Conservation (phyloP, 2,888 invertebrate genomes). For the Thera britannica region DNA sequence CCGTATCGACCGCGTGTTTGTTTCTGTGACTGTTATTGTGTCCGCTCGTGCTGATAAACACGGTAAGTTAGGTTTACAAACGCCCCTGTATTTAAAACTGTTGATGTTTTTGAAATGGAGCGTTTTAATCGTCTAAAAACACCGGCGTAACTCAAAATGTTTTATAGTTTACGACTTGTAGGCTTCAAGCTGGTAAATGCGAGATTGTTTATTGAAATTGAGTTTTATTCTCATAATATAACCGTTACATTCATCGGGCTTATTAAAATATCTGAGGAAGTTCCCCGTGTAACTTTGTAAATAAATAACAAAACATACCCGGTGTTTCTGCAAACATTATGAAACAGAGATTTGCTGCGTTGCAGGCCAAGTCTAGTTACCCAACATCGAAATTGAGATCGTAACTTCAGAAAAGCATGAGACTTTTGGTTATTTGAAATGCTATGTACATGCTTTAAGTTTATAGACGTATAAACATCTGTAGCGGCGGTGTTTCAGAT, state of each 20-base stretch:
- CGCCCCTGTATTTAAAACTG: not conserved
- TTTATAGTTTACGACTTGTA: constrained; percentile 30
- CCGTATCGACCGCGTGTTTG: constrained; percentile 61
- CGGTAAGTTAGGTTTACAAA: constrained; percentile 38
- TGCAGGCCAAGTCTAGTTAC: constrained; percentile 12
- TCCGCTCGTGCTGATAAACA: constrained; percentile 36
- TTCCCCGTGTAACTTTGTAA: constrained; percentile 18
- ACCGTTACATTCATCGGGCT: constrained; percentile 3
- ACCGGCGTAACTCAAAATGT: constrained; percentile 15
- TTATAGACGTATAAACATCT: constrained; percentile 41
- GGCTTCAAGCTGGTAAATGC: constrained; percentile 34
- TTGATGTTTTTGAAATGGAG: not conserved
- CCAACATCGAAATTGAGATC: constrained; percentile 30
- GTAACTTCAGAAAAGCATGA: constrained; percentile 31
- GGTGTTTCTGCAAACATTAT: constrained; percentile 14
- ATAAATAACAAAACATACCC: constrained; percentile 18
- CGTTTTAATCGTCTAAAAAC: constrained; percentile 6
- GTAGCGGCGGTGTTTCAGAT: constrained; percentile 32
- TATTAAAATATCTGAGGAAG: constrained; percentile 1
- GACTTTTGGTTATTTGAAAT: constrained; percentile 33
- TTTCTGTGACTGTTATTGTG: constrained; percentile 58
- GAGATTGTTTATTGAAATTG: constrained; percentile 36
- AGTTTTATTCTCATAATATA: constrained; percentile 25
- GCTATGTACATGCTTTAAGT: constrained; percentile 39
- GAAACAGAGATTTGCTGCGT: constrained; percentile 24